These are phyloP conservation scores for Rafetus swinhoei DNA, from an alignment of 2,113 vertebrate genomes.

Conservation along the genomic window DNA sequence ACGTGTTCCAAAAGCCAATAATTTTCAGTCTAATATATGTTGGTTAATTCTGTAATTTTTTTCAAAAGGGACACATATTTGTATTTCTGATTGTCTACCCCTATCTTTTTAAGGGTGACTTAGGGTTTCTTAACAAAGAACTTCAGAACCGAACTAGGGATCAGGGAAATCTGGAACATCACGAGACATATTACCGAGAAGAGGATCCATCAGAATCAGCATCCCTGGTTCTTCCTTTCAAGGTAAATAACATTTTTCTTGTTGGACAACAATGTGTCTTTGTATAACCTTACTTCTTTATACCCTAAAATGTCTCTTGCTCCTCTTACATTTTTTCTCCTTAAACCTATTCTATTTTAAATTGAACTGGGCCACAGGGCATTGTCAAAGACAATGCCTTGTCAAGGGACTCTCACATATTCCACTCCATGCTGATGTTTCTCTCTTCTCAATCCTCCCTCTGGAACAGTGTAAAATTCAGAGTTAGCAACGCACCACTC, in stretches of 20 bases:
- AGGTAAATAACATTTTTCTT: background rate
- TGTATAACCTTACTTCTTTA: background rate
- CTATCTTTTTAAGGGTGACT: background rate
- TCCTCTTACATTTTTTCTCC: background rate
- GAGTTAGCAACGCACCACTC: constrained; percentile 3
- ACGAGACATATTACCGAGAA: background rate
- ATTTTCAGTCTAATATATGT: too few relatives aligned
- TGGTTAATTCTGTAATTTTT: background rate
- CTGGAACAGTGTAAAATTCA: constrained; percentile 23
- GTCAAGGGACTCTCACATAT: background rate
- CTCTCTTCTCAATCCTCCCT: background rate
- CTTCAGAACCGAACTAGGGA: background rate
- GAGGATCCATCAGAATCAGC: background rate
- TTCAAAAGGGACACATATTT: background rate
- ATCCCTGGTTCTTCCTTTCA: background rate
- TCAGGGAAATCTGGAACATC: background rate
- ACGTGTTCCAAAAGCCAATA: too few relatives aligned
- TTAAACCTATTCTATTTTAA: background rate
- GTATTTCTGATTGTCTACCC: background rate
- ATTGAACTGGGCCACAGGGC: background rate
- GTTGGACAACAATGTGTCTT: background rate
- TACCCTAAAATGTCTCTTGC: background rate
- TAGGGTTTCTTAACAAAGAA: background rate
- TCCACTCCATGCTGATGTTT: background rate
- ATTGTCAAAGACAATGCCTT: background rate